These are phyloP conservation scores for Drosophila athabasca DNA, from an alignment of 1,140 invertebrate species.

Conservation along the genomic window DNA sequence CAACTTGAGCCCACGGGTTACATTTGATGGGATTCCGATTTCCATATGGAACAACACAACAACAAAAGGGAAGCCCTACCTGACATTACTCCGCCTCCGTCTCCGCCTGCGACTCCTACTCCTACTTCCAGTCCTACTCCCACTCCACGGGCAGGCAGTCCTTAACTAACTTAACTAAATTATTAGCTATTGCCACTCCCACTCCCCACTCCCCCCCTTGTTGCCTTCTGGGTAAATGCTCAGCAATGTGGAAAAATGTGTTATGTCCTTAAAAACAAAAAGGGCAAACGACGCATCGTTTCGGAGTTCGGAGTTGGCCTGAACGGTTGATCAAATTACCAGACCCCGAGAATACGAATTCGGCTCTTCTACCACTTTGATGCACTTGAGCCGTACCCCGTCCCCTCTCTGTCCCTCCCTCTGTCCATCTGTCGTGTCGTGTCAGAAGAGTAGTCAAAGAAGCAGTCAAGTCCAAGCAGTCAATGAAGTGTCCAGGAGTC, in stretches of 20 bases:
- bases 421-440: slow-evolving; percentile 4
- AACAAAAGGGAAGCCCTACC: slow-evolving; percentile 38
- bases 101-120: no score
- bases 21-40: slow-evolving; percentile 75
- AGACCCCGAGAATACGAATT: slow-evolving; percentile 14
- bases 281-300: not conserved
- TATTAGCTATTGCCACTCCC: slow-evolving; percentile 37
- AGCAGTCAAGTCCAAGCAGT: no score
- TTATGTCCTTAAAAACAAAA: slow-evolving; percentile 24
- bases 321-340: slow-evolving; percentile 32
- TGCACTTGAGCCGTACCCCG: slow-evolving; percentile 40
- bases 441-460: slow-evolving; percentile 36
- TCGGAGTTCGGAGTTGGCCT: no score
- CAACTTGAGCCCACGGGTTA: slow-evolving; percentile 65
- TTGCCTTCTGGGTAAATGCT: slow-evolving; percentile 6
- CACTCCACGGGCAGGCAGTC: no score
- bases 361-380: slow-evolving; percentile 23
- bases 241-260: slow-evolving; percentile 59
- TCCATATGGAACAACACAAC: slow-evolving; percentile 52
- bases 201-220: not conserved
- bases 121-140: no score
- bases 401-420: no score
- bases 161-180: slow-evolving; percentile 37
- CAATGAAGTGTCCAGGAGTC: slow-evolving; percentile 10
- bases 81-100: not conserved